Evolutionary conservation across 1,140 invertebrate species (phyloP).

Genomic region (Listronotus bonariensis): DNA sequence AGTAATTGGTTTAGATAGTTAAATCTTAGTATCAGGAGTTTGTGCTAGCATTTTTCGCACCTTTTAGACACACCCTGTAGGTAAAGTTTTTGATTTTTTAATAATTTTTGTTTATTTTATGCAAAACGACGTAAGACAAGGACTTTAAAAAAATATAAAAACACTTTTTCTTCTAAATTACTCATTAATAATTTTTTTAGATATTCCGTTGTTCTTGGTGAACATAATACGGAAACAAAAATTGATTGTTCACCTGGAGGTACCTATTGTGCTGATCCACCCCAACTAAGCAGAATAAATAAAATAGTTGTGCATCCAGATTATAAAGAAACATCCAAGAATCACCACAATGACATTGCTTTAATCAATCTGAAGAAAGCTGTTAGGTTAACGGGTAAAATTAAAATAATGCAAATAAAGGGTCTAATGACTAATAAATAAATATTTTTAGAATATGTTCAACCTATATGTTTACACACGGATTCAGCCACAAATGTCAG

Average conservation of each 20-base stretch:
- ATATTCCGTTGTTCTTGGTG: constrained; percentile 58
- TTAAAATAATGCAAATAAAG: no score
- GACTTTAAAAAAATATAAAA: no score
- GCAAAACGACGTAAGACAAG: no score
- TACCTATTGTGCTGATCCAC: constrained; percentile 53
- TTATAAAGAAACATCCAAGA: constrained; percentile 55
- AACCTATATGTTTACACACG: constrained; percentile 67
- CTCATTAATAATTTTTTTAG: constrained; percentile 29
- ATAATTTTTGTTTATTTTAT: no score
- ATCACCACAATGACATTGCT: constrained; percentile 66
- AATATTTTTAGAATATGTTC: constrained; percentile 57
- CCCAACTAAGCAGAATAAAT: constrained; percentile 57
- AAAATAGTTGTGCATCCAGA: constrained; percentile 60
- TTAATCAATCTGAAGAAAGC: constrained; percentile 60
- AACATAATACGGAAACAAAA: constrained; percentile 58
- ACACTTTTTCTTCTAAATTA: background rate
- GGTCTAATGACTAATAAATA: background rate
- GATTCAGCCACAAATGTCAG: constrained; percentile 12
- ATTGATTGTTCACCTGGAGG: constrained; percentile 54
- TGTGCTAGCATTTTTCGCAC: no score
- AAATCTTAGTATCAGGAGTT: no score
- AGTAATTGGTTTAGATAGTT: no score
- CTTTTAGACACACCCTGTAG: no score
- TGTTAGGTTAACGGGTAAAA: constrained; percentile 58
- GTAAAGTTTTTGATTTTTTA: no score